Conservation (phyloP, 2,113 vertebrate species). For the Pteruthius melanotis region DNA sequence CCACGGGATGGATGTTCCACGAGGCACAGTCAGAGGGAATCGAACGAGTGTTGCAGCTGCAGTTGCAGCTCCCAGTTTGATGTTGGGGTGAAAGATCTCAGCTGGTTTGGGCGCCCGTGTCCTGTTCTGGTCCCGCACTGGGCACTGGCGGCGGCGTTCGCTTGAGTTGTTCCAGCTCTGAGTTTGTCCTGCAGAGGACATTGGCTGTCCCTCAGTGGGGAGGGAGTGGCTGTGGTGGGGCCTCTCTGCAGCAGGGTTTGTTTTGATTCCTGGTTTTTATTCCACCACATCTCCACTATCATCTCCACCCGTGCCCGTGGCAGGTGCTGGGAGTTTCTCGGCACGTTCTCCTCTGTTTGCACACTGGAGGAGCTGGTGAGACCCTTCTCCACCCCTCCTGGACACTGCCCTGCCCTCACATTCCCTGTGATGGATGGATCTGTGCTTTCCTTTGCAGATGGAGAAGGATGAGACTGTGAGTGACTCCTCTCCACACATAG, state of each 20-base stretch:
- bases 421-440: neutral
- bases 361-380: neutral
- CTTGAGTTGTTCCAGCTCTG: neutral
- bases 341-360: rapidly evolving
- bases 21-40: neutral
- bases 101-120: neutral
- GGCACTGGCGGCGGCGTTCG: rapidly evolving
- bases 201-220: neutral
- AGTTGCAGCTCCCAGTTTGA: neutral
- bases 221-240: neutral
- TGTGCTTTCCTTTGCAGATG: conserved; percentile 75
- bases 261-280: neutral
- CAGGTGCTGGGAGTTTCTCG: rapidly evolving
- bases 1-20: rapidly evolving
- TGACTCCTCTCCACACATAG: conserved; percentile 95
- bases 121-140: neutral
- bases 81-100: neutral
- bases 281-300: rapidly evolving
- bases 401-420: rapidly evolving
- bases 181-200: neutral
- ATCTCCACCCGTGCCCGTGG: rapidly evolving
- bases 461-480: conserved; percentile 97
- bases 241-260: neutral
- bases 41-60: neutral
- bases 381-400: neutral